Percentiles rank a stretch among this genome's conserved stretches.
phyloP scores from a whole-genome alignment of 2,797 vertebrate genomes.

The Threskiornis aethiopicus region DNA sequence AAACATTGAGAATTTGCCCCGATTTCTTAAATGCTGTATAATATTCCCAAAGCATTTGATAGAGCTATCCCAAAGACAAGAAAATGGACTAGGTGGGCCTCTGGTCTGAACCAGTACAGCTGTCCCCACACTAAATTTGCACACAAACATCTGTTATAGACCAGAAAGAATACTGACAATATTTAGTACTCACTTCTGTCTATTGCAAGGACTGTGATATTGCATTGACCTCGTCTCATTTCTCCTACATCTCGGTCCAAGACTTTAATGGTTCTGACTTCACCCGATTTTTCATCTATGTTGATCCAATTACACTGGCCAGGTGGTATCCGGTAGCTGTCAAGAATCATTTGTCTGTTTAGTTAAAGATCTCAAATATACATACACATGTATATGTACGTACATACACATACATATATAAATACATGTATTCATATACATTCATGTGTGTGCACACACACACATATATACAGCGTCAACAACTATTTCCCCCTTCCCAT shows the following conservation, averaged over 20 bases:
- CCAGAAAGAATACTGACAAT: neutral
- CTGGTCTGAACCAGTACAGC: neutral
- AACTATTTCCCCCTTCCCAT: neutral
- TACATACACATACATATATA: neutral
- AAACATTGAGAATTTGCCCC: neutral
- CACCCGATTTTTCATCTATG: conserved; percentile 76
- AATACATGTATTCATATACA: neutral
- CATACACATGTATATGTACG: neutral
- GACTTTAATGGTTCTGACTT: conserved; percentile 80
- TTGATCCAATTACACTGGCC: conserved; percentile 79
- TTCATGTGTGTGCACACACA: rapidly evolving
- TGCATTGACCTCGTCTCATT: conserved; percentile 75
- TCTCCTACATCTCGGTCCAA: conserved; percentile 85
- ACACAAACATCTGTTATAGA: neutral
- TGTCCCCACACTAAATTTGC: neutral
- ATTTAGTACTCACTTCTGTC: conserved; percentile 75
- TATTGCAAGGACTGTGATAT: conserved; percentile 71
- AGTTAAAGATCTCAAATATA: neutral
- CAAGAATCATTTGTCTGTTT: neutral
- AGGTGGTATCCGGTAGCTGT: conserved; percentile 64
- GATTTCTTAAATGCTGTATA: neutral
- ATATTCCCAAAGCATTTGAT: neutral
- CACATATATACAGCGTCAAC: neutral
- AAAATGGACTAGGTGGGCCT: neutral
- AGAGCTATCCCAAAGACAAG: neutral